Evolutionary conservation across 2,888 invertebrate genomes (phyloP).

Genomic region (Melanostoma mellinum): DNA sequence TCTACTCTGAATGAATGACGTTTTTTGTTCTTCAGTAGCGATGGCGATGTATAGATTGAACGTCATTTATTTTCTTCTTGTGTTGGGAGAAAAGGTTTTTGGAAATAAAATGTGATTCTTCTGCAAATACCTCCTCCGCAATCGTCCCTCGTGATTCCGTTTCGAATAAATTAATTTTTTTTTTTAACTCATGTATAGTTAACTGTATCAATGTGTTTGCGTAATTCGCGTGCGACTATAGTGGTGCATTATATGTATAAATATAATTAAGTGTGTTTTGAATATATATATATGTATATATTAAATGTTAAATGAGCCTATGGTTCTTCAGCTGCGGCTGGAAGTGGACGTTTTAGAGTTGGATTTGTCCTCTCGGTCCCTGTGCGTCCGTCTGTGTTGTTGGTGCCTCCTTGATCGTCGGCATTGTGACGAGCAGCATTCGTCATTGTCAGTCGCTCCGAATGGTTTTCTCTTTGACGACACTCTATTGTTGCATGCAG

Average conservation of each 20-base stretch:
- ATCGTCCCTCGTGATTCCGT: conserved; percentile 39
- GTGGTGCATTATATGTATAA: conserved; percentile 70
- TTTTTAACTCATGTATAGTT: conserved; percentile 52
- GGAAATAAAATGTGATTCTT: conserved; percentile 48
- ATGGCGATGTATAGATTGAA: background rate
- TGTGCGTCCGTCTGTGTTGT: conserved; percentile 79
- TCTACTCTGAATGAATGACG: conserved; percentile 24
- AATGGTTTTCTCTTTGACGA: conserved; percentile 83
- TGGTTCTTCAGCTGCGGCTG: conserved; percentile 63
- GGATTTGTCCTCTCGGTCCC: conserved; percentile 74
- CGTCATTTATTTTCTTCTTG: background rate
- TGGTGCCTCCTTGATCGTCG: conserved; percentile 80
- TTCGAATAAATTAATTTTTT: conserved; percentile 54
- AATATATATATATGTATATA: conserved; percentile 35
- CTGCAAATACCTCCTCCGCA: conserved; percentile 43
- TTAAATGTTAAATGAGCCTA: conserved; percentile 49
- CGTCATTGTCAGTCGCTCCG: conserved; percentile 80
- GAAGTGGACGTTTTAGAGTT: conserved; percentile 43
- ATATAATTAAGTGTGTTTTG: conserved; percentile 68
- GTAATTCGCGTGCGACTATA: conserved; percentile 69
- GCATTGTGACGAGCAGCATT: conserved; percentile 81
- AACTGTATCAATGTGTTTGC: conserved; percentile 58
- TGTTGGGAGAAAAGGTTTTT: conserved; percentile 36
- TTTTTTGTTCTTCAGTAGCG: conserved; percentile 16
- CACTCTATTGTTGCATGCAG: conserved; percentile 85